Base-by-base conservation (phyloP, 2,888 invertebrate species). In the Oxytorus armatus region DNA sequence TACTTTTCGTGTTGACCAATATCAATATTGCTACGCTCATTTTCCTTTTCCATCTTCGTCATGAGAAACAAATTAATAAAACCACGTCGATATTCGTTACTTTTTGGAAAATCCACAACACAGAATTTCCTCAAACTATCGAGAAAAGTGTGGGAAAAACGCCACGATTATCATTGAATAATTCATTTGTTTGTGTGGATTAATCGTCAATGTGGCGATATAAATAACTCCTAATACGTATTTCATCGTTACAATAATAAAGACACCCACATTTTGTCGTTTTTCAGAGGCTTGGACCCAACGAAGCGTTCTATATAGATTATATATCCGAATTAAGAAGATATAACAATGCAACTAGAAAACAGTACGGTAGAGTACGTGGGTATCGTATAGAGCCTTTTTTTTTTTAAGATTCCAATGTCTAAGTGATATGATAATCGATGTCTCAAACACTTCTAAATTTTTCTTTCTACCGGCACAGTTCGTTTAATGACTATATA, bases 371-470 rank as follows among this genome's bases (percentile, higher is more conserved):
- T 51, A 47, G 23, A 44, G 3, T 61, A 39, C 53, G 68, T 51
- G 59, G 16, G 16, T 47, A 66, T 33, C 39, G 49, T 61, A 42
- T 44, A 51, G 5, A n/a, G n/a, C n/a, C n/a, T 7, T n/a, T 42
- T 29, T 63, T 16, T 16, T 49, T 14, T 70, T 29, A 16, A 36
- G n/a, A 53, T 69, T 61, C 21, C 33, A 42, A 76, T 68, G 59
- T 76, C 51, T 61, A 68, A 61, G 57, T 76, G 76, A 76, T 76
- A 76, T 76, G 76, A 76, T 68, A 76, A 61, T 68, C 75, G 75
- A 76, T 68, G 75, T 68, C 61, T 76, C 49, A 57, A 76, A 76
- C 23, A 68, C 44, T 51, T 51, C 42, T 53, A 68, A 25, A 10
- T 39, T 39, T 42, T 8, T 51, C 25, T 49, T 44, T 65, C 55